These are phyloP conservation scores for Monarcha castaneiventris DNA, from an alignment of 2,113 vertebrate species.

Conservation along the genomic window DNA sequence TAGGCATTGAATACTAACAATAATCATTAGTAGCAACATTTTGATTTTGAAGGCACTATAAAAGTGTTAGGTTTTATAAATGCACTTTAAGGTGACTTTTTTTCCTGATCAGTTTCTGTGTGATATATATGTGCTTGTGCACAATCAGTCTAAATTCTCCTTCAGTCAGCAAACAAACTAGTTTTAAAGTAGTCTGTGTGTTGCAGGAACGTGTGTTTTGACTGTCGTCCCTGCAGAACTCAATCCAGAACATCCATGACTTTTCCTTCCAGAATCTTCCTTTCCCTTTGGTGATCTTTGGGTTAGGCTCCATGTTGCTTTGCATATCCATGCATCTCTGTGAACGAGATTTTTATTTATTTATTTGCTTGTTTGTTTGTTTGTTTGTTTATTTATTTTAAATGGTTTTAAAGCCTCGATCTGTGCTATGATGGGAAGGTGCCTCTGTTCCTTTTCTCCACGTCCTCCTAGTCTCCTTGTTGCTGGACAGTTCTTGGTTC, in stretches of 20 bases:
- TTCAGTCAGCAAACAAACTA: not conserved
- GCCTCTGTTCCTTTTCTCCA: not conserved
- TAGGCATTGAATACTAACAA: not conserved
- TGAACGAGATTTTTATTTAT: not conserved
- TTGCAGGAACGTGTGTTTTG: not conserved
- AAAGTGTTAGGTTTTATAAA: not conserved
- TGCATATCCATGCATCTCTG: accelerated
- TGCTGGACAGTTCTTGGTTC: not conserved
- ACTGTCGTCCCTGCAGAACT: not conserved
- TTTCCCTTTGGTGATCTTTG: not conserved
- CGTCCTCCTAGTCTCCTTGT: not conserved
- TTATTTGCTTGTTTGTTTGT: not conserved
- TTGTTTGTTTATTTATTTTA: not conserved
- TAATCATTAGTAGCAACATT: not conserved
- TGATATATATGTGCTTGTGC: not conserved
- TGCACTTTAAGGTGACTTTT: not conserved
- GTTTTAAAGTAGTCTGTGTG: not conserved
- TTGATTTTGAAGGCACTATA: not conserved
- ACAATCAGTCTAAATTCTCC: not conserved
- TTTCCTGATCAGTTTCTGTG: not conserved
- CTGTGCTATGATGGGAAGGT: not conserved
- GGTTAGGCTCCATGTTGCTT: not conserved
- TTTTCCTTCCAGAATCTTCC: not conserved
- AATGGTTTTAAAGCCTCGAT: not conserved
- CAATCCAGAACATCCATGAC: not conserved